Percentiles rank a stretch among this genome's conserved stretches.
Conservation (phyloP, 2,888 invertebrate species). For the Tricholauxania praeusta region DNA sequence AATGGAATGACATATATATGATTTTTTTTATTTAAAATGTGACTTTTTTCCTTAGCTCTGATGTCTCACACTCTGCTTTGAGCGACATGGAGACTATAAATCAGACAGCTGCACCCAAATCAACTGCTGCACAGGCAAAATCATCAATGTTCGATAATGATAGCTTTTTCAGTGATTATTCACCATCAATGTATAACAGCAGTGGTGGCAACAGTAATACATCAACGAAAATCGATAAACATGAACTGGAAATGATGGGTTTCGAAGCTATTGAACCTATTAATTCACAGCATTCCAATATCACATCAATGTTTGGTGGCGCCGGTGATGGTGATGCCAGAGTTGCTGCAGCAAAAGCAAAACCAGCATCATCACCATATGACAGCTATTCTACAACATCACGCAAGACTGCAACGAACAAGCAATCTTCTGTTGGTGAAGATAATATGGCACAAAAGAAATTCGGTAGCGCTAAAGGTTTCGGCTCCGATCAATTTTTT, state of each 20-base stretch:
- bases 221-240: conserved; percentile 57
- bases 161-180: conserved; percentile 58
- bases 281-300: conserved; percentile 61
- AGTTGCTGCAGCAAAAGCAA: conserved; percentile 38
- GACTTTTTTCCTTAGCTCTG: conserved; percentile 58
- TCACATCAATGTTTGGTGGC: conserved; percentile 64
- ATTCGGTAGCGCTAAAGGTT: conserved; percentile 97
- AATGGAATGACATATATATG: conserved; percentile 20
- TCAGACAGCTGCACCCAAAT: conserved; percentile 75
- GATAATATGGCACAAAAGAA: conserved; percentile 91
- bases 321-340: conserved; percentile 50
- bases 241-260: conserved; percentile 64
- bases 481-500: conserved; percentile 98
- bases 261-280: conserved; percentile 67
- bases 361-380: conserved; percentile 36
- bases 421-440: conserved; percentile 56
- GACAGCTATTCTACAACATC: conserved; percentile 40
- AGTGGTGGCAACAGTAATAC: conserved; percentile 38
- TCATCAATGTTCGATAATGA: conserved; percentile 56
- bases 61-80: conserved; percentile 86
- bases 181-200: conserved; percentile 54
- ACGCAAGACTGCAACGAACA: conserved; percentile 42
- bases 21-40: conserved; percentile 23
- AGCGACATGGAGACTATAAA: conserved; percentile 93
- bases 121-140: conserved; percentile 43